A percentile compares a stretch with the other conserved stretches of the same genome.
phyloP scores from a whole-genome alignment of 2,797 vertebrate genomes.

The Urocyon cinereoargenteus region DNA sequence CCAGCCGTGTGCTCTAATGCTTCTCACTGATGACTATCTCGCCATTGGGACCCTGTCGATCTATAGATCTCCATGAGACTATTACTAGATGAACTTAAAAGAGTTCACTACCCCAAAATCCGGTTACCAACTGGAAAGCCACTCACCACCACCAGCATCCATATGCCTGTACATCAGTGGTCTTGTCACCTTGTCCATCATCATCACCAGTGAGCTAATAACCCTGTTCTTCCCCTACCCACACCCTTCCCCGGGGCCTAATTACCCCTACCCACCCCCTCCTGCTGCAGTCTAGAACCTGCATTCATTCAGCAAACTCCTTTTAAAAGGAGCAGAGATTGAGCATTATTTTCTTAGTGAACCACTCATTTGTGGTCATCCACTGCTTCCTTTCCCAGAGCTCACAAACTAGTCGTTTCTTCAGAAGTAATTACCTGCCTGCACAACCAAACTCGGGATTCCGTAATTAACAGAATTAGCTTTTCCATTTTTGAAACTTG shows the following conservation, averaged over 20 bases:
- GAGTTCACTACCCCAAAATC: not conserved
- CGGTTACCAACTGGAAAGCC: not conserved
- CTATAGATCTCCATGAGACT: not conserved
- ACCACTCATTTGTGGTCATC: not conserved
- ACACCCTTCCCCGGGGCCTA: not conserved
- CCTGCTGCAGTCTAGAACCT: not conserved
- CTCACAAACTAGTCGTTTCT: not conserved
- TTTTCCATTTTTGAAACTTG: not conserved
- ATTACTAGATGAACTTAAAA: not conserved
- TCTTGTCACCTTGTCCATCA: not conserved
- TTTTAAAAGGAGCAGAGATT: conserved; percentile 1
- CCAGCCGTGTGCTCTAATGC: not conserved
- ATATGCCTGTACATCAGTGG: too few relatives aligned
- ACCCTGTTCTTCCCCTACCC: too few relatives aligned
- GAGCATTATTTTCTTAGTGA: not conserved
- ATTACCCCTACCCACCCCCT: not conserved
- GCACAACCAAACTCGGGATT: not conserved
- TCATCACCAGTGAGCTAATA: not conserved
- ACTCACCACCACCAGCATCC: too few relatives aligned
- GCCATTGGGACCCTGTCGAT: not conserved
- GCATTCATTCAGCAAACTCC: not conserved
- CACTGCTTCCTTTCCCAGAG: not conserved
- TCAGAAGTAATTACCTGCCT: not conserved
- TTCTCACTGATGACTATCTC: not conserved
- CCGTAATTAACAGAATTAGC: not conserved